phyloP scores from a whole-genome alignment of 2,888 invertebrate genomes.

The Alloscopus bannaensis region DNA sequence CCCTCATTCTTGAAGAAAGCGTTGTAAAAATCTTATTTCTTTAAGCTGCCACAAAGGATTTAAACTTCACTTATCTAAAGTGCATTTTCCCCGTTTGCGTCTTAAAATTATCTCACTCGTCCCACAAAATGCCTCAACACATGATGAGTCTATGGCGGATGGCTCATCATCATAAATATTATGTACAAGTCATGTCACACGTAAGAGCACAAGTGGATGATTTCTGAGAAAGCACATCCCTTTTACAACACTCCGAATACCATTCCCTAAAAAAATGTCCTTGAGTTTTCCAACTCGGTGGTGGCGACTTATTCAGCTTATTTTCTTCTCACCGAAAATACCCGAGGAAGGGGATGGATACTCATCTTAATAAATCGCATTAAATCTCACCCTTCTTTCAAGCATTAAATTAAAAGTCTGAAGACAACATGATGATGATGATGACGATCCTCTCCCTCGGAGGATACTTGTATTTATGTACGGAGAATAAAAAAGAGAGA shows the following conservation, averaged over 20 bases:
- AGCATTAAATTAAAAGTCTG: constrained; percentile 63
- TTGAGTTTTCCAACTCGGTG: no score
- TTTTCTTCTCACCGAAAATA: no score
- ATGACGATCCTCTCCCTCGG: constrained; percentile 1
- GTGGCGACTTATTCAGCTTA: no score
- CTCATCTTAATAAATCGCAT: constrained; percentile 61
- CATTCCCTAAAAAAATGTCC: no score
- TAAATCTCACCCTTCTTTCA: constrained; percentile 62
- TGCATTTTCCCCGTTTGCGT: constrained; percentile 33
- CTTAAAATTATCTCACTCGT: constrained; percentile 5
- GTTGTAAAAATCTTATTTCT: constrained; percentile 50
- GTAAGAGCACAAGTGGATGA: no score
- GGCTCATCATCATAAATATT: constrained; percentile 47
- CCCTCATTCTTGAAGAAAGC: constrained; percentile 5
- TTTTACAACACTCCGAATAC: no score
- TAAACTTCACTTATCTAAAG: constrained; percentile 55
- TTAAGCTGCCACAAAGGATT: constrained; percentile 59
- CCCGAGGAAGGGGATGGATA: constrained; percentile 24
- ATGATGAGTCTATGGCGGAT: constrained; percentile 15
- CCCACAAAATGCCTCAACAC: constrained; percentile 30
- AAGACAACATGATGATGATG: constrained; percentile 41
- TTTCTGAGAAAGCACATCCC: no score
- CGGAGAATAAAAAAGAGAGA: no score
- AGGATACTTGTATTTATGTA: no score
- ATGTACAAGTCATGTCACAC: no score